A percentile compares a stretch with the other conserved stretches of the same genome.
Evolutionary conservation across 2,888 invertebrate genomes (phyloP).

Genomic region (Artemia sinica): DNA sequence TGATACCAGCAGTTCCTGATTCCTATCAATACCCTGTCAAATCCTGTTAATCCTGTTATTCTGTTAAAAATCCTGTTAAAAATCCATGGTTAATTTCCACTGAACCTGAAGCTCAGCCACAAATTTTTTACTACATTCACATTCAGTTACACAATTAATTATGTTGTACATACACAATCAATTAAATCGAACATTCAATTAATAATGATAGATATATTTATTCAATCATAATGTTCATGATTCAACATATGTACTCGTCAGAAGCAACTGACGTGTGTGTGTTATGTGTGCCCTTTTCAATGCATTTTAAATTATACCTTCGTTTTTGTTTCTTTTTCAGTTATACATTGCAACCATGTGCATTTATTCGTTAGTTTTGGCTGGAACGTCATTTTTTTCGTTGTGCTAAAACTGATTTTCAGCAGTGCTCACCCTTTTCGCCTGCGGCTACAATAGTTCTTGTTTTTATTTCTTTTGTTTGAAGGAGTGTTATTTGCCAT

Average conservation of each 20-base stretch:
- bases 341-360: slow-evolving; percentile 96
- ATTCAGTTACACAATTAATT: neutral
- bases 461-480: slow-evolving; percentile 70
- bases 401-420: slow-evolving; percentile 86
- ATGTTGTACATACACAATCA: slow-evolving; percentile 15
- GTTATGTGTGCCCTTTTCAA: neutral
- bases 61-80: no score
- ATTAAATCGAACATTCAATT: slow-evolving; percentile 22
- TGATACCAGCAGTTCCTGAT: no score
- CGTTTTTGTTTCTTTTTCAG: slow-evolving; percentile 39
- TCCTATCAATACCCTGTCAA: no score
- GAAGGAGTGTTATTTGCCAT: slow-evolving; percentile 91
- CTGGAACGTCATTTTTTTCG: slow-evolving; percentile 81
- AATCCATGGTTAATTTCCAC: no score
- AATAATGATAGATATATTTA: slow-evolving; percentile 19
- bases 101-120: no score
- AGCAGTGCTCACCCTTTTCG: slow-evolving; percentile 76
- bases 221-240: slow-evolving; percentile 15
- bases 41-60: no score
- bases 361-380: slow-evolving; percentile 73
- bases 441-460: slow-evolving; percentile 90
- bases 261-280: neutral
- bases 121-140: neutral
- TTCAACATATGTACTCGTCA: neutral
- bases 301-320: neutral